These are phyloP conservation scores for Acronicta alni DNA, from an alignment of 2,888 invertebrate genomes.

Conservation along the genomic window DNA sequence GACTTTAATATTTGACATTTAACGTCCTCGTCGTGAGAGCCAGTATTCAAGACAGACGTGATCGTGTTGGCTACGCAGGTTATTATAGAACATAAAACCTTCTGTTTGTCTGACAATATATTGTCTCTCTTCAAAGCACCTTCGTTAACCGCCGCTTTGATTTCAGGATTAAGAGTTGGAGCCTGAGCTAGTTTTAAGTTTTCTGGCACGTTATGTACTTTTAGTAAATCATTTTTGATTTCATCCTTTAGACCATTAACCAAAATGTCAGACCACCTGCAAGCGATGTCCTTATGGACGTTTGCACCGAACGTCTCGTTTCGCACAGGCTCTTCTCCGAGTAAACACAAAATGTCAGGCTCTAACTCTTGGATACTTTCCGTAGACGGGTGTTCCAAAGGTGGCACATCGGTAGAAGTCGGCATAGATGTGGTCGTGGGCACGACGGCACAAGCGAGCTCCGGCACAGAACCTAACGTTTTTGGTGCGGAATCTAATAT, in stretches of 20 bases:
- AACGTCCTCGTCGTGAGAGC: neutral
- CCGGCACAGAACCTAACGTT: neutral
- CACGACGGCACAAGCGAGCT: neutral
- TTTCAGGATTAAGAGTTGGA: constrained; percentile 10
- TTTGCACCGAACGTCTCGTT: constrained; percentile 8
- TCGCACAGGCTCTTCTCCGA: constrained; percentile 2
- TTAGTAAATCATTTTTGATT: constrained; percentile 3
- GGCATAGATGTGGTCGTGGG: neutral
- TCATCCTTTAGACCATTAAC: constrained; percentile 10
- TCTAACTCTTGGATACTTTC: constrained; percentile 5
- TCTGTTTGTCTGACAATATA: constrained; percentile 4
- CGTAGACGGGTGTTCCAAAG: neutral
- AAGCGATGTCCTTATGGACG: constrained; percentile 7
- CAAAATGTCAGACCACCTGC: constrained; percentile 8
- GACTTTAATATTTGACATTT: constrained; percentile 6
- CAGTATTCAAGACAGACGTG: constrained; percentile 1
- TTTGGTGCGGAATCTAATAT: neutral
- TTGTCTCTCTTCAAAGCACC: constrained; percentile 5
- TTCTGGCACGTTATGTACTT: neutral
- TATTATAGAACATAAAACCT: constrained; percentile 2
- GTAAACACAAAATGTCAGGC: constrained; percentile 11
- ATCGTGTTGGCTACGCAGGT: constrained; percentile 10
- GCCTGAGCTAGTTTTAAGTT: constrained; percentile 5
- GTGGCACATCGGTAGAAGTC: neutral
- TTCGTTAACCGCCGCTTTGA: constrained; percentile 14